Conservation (phyloP, 2,888 invertebrate genomes). For the Cataglyphis altisquamis region DNA sequence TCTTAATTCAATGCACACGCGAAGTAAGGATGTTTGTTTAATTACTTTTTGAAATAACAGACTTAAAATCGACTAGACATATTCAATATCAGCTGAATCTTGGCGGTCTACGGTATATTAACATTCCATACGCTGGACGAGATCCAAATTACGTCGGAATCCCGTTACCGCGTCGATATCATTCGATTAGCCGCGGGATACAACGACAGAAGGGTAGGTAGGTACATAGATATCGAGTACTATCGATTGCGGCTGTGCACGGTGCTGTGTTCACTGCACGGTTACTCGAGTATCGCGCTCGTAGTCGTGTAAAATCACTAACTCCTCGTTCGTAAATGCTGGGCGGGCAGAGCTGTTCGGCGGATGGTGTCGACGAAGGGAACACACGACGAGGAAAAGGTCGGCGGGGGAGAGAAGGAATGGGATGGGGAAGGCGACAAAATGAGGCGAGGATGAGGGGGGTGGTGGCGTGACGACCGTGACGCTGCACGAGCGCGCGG, state of each 20-base stretch:
- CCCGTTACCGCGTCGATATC: slow-evolving; percentile 26
- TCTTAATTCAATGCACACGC: not conserved
- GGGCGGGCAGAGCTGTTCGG: slow-evolving; percentile 17
- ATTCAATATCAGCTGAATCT: not conserved
- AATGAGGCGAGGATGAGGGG: not conserved
- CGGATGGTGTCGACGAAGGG: slow-evolving; percentile 29
- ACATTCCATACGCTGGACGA: slow-evolving; percentile 11
- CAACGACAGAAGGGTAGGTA: slow-evolving; percentile 6
- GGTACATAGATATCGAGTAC: not conserved
- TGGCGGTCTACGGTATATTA: slow-evolving; percentile 9
- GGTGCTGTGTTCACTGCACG: slow-evolving; percentile 26
- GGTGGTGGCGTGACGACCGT: slow-evolving; percentile 33
- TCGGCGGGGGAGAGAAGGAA: not conserved
- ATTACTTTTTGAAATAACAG: not conserved
- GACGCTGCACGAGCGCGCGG: slow-evolving; percentile 47
- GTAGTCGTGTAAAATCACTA: slow-evolving; percentile 46
- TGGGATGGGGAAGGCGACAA: not conserved
- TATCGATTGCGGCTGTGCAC: slow-evolving; percentile 34
- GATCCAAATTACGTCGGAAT: slow-evolving; percentile 18
- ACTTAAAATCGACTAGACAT: not conserved
- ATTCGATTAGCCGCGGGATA: slow-evolving; percentile 40
- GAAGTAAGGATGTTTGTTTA: not conserved
- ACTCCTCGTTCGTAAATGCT: slow-evolving; percentile 31
- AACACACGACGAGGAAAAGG: not conserved
- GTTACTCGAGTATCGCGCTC: slow-evolving; percentile 35